Evolutionary conservation across 2,797 vertebrate genomes (phyloP), one percentile per base, ranked within the genome.

Genomic region (Trematocara caparti): DNA sequence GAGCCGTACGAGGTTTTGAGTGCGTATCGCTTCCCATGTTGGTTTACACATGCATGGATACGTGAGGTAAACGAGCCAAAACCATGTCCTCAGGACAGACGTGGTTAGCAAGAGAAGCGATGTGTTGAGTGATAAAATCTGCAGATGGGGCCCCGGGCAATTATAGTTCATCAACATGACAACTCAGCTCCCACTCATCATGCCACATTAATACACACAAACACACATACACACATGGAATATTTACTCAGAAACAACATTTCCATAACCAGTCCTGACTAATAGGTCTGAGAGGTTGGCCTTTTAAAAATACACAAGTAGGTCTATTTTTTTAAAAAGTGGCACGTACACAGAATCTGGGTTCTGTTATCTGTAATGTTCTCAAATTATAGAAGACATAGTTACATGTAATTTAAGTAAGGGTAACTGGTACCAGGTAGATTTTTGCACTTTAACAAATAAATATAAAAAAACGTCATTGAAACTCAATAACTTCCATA

Each of bases 161-260:
- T 91, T 89, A 92, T 73, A 91, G 87, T 83, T 77, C 82, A 88
- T 83, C 82, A 90, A 83, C 76, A 76, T 87, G 88, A 90, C 84
- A 83, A 77, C 66, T 59, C 38, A 36, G 83, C 45, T 45, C 45
- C 53, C 69, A 77, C 83, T 79, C 69, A 84, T 85, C 69, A 81
- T 30, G 43, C 45, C 75, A 78, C 40, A 71, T 71, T 30, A 80
- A 76, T 88, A 86, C 71, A 75, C 30, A 86, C 71, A 86, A 21
- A 24, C 71, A 75, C 36, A 73, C 74, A 81, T 2, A 74, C 76
- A 80, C 55, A 34, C 48, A 12, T 24, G 34, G 47, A 83, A 38
- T 57, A 76, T 74, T 77, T 49, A 50, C 80, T 80, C 75, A 50
- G 69, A 87, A 86, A 85, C 62, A 71, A 36, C 53, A 50, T 74